These are phyloP conservation scores for Notarius lentiginosus DNA, from an alignment of 2,113 vertebrate species.

Conservation along the genomic window DNA sequence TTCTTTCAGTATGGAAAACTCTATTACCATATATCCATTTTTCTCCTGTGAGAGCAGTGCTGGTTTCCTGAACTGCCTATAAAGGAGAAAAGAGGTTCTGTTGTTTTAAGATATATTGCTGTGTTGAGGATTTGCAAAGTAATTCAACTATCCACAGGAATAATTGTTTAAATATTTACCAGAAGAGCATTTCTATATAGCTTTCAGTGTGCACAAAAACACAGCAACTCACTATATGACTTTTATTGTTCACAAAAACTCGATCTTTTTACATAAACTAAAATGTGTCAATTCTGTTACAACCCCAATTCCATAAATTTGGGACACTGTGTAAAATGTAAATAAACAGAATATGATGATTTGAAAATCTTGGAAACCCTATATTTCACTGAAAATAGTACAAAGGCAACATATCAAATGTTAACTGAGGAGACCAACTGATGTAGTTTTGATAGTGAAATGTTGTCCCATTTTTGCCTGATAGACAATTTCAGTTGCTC, in stretches of 20 bases:
- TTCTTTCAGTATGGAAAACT: conserved; percentile 60
- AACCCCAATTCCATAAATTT: too few relatives aligned
- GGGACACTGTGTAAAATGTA: too few relatives aligned
- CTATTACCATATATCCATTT: conserved; percentile 55
- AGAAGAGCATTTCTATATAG: neutral
- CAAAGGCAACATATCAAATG: too few relatives aligned
- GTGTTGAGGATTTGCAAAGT: conserved; percentile 20
- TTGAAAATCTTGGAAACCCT: too few relatives aligned
- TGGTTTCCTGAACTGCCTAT: neutral
- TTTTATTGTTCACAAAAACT: neutral
- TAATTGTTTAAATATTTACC: conserved; percentile 34
- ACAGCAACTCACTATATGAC: neutral
- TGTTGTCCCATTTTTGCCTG: too few relatives aligned
- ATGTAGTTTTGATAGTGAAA: too few relatives aligned
- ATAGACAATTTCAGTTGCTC: too few relatives aligned
- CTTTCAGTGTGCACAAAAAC: conserved; percentile 24
- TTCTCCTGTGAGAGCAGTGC: conserved; percentile 18
- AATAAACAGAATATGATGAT: too few relatives aligned
- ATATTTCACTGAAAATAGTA: too few relatives aligned
- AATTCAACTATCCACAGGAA: conserved; percentile 28
- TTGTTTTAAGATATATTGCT: conserved; percentile 18
- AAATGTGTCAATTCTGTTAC: too few relatives aligned
- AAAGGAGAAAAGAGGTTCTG: conserved; percentile 11
- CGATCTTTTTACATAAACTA: neutral
- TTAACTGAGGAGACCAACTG: too few relatives aligned